Evolutionary conservation across 2,113 vertebrate species (phyloP).

Genomic region (Pseudonaja textilis): DNA sequence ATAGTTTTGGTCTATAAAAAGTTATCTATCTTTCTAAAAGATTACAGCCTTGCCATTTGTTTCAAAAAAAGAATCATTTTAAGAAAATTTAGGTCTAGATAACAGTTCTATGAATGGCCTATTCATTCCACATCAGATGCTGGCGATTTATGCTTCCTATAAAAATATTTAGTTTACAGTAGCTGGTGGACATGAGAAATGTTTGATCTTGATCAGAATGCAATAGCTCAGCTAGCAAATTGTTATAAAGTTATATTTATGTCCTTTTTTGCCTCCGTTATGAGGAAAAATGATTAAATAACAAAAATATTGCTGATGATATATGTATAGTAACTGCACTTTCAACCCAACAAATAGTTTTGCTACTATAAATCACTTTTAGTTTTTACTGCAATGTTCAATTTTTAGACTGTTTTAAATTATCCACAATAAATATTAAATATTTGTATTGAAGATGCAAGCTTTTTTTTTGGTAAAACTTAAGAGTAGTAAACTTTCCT

Average conservation of each 20-base stretch:
- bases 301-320: neutral
- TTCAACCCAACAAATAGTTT: neutral
- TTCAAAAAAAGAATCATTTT: neutral
- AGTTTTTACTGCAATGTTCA: neutral
- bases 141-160: neutral
- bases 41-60: neutral
- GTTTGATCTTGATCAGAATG: neutral
- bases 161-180: constrained; percentile 15
- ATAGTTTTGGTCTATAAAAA: neutral
- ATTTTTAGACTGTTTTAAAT: neutral
- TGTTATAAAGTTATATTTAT: neutral
- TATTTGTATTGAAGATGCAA: neutral
- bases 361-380: neutral
- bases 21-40: neutral
- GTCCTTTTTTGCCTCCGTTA: constrained; percentile 1
- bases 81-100: neutral
- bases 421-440: neutral
- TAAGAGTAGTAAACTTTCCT: neutral
- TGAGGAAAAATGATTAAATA: neutral
- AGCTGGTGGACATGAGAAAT: neutral
- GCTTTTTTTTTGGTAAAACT: neutral
- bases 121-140: neutral
- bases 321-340: neutral
- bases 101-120: neutral
- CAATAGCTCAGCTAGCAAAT: neutral